Percentiles rank a stretch among this genome's conserved stretches.
These are phyloP conservation scores for Strigamia transsilvanica DNA, from an alignment of 2,888 invertebrate genomes.

Conservation along the genomic window DNA sequence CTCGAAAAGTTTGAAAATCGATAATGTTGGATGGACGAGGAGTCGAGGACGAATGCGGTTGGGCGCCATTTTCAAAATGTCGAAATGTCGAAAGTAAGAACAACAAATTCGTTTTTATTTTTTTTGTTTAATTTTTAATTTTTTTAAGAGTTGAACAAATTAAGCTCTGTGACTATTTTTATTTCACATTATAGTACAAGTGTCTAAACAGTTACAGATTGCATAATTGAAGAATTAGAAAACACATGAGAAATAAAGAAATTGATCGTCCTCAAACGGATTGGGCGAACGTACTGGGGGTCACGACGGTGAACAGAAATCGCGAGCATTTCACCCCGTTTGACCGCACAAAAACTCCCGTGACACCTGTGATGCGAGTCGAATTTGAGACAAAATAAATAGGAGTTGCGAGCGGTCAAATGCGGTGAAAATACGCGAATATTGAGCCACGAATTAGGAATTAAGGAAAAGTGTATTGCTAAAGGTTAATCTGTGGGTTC, in stretches of 20 bases:
- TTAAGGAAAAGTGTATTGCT: slow-evolving; percentile 39
- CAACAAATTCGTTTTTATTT: neutral
- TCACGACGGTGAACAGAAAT: slow-evolving; percentile 12
- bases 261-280: slow-evolving; percentile 22
- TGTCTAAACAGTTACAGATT: slow-evolving; percentile 55
- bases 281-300: slow-evolving; percentile 9
- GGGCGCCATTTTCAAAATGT: neutral
- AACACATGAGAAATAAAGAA: slow-evolving; percentile 41
- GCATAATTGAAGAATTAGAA: slow-evolving; percentile 51
- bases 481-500: slow-evolving; percentile 43
- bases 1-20: neutral
- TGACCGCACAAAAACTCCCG: neutral
- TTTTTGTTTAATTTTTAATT: no score
- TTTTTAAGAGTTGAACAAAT: slow-evolving; percentile 23
- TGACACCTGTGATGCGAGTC: no score
- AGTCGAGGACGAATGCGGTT: neutral
- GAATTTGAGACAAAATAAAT: neutral
- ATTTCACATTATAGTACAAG: slow-evolving; percentile 55
- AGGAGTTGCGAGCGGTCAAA: neutral
- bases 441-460: slow-evolving; percentile 49
- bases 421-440: neutral
- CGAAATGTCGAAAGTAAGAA: neutral
- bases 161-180: slow-evolving; percentile 53
- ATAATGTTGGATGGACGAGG: neutral
- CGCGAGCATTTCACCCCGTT: slow-evolving; percentile 1